A percentile compares a stretch with the other conserved stretches of the same genome.
Conservation (phyloP, 1,140 invertebrate genomes). For the Drosophila biarmipes region DNA sequence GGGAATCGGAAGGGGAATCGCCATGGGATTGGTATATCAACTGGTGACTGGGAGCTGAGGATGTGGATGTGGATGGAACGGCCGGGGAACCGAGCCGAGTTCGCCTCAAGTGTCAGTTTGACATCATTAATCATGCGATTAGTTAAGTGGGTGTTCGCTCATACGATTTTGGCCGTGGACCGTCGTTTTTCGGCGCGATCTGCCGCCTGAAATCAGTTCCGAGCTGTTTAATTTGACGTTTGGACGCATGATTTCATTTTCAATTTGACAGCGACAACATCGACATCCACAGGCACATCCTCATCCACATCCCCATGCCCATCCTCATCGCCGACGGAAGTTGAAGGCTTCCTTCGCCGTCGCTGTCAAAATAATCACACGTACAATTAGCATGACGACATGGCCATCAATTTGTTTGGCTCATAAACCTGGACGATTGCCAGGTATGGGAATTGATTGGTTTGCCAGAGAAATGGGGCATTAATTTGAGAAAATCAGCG, state of each 20-base stretch:
- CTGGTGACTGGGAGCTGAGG: neutral
- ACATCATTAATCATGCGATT: constrained; percentile 84
- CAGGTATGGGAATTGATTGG: constrained; percentile 34
- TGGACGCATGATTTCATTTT: constrained; percentile 81
- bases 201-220: constrained; percentile 73
- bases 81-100: constrained; percentile 4
- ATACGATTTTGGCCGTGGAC: constrained; percentile 22
- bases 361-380: constrained; percentile 83
- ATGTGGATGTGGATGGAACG: neutral
- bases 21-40: neutral
- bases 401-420: constrained; percentile 67
- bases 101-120: constrained; percentile 73
- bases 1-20: constrained; percentile 11
- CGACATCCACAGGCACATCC: neutral
- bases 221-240: constrained; percentile 83
- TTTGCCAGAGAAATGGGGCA: neutral
- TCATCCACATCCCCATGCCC: neutral
- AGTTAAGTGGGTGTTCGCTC: constrained; percentile 82
- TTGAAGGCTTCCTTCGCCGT: constrained; percentile 9
- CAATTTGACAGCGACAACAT: constrained; percentile 69
- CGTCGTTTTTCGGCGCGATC: constrained; percentile 10
- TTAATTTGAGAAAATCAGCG: neutral
- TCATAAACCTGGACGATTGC: constrained; percentile 17
- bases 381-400: constrained; percentile 82
- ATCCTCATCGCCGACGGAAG: constrained; percentile 16